phyloP scores from a whole-genome alignment of 2,888 invertebrate genomes.

The Rutpela maculata region DNA sequence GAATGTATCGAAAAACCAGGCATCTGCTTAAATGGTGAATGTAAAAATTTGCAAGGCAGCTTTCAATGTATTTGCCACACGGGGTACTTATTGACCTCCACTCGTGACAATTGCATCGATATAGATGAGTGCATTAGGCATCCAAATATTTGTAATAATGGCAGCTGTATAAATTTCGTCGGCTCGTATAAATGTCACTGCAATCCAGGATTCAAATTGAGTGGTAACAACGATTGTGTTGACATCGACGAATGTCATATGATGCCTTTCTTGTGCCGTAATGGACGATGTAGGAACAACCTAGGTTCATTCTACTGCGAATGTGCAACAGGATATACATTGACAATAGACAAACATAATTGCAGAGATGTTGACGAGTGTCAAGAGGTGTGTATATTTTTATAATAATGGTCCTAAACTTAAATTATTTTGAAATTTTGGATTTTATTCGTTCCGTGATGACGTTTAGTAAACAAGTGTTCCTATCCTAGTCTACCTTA shows the following conservation, averaged over 20 bases:
- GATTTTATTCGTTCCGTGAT: too few relatives aligned
- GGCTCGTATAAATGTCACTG: conserved; percentile 86
- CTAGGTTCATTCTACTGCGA: conserved; percentile 88
- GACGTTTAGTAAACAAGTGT: too few relatives aligned
- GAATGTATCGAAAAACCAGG: conserved; percentile 83
- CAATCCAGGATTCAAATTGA: conserved; percentile 85
- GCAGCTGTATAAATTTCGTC: conserved; percentile 83
- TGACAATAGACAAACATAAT: conserved; percentile 84
- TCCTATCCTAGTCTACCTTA: too few relatives aligned
- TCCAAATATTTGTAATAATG: conserved; percentile 85
- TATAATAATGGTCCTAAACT: not conserved
- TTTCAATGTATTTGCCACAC: conserved; percentile 86
- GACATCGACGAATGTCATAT: conserved; percentile 90
- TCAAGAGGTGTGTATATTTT: conserved; percentile 76
- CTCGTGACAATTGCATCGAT: conserved; percentile 82
- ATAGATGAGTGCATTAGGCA: conserved; percentile 85
- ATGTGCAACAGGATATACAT: conserved; percentile 86
- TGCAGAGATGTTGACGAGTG: conserved; percentile 89
- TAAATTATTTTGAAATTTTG: too few relatives aligned
- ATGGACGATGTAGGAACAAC: conserved; percentile 88
- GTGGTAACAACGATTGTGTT: conserved; percentile 86
- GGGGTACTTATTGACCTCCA: conserved; percentile 82
- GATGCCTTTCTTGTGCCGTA: conserved; percentile 90
- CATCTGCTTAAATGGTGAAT: conserved; percentile 86
- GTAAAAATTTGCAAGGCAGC: conserved; percentile 86